Evolutionary conservation across 2,797 vertebrate species (phyloP).

Genomic region (Hippocampus kuda): DNA sequence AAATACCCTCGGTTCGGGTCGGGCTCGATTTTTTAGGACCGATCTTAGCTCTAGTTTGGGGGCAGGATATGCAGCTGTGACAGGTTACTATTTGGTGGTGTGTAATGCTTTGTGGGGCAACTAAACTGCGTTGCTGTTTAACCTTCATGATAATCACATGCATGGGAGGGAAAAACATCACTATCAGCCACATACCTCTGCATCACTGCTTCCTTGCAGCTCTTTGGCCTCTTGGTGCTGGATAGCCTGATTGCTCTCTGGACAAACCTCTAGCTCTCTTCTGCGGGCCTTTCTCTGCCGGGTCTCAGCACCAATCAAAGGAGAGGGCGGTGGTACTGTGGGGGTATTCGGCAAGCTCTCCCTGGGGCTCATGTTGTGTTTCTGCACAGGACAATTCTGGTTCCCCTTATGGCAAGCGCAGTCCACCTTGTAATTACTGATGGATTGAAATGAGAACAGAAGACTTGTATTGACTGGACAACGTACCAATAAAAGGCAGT

Average conservation of each 20-base stretch:
- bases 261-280: slow-evolving; percentile 78
- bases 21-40: too few species aligned
- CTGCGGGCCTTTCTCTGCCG: slow-evolving; percentile 84
- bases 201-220: slow-evolving; percentile 66
- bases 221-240: slow-evolving; percentile 71
- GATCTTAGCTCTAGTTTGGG: too few species aligned
- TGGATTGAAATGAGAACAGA: slow-evolving; percentile 34
- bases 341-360: slow-evolving; percentile 73
- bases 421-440: slow-evolving; percentile 98
- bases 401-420: slow-evolving; percentile 97
- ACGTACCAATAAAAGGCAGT: background rate
- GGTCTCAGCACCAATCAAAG: slow-evolving; percentile 83
- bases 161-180: background rate
- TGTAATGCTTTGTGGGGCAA: background rate
- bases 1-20: too few species aligned
- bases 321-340: slow-evolving; percentile 65
- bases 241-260: slow-evolving; percentile 67
- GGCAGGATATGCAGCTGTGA: too few species aligned
- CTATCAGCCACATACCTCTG: slow-evolving; percentile 68
- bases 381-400: slow-evolving; percentile 96
- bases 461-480: slow-evolving; percentile 11
- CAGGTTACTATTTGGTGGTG: background rate
- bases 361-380: slow-evolving; percentile 82
- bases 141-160: background rate
- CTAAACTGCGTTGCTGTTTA: background rate